phyloP scores from a whole-genome alignment of 2,888 invertebrate genomes.

The Troides oblongomaculatus region DNA sequence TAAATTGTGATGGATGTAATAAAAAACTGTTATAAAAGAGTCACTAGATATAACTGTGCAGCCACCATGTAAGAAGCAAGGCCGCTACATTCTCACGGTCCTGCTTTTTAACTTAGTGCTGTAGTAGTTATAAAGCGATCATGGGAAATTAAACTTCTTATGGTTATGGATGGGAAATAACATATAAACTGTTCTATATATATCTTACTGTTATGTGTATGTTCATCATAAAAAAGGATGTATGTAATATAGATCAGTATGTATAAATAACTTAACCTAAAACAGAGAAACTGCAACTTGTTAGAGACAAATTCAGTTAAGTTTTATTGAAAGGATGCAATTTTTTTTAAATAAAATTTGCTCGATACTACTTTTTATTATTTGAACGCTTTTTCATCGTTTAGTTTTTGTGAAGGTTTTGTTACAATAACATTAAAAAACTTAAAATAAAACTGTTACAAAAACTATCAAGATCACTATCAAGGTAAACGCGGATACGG shows the following conservation, averaged over 20 bases:
- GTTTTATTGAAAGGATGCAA: not conserved
- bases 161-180: conserved; percentile 32
- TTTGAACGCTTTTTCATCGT: not conserved
- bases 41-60: conserved; percentile 36
- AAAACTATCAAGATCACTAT: conserved; percentile 73
- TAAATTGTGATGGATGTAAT: conserved; percentile 10
- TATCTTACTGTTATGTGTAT: not conserved
- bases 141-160: conserved; percentile 44
- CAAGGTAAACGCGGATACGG: conserved; percentile 56
- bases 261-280: too few relatives aligned
- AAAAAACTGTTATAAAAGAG: conserved; percentile 21
- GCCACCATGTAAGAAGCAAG: conserved; percentile 54
- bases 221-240: not conserved
- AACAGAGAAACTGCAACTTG: too few relatives aligned
- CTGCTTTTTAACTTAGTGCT: conserved; percentile 19
- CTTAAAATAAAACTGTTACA: conserved; percentile 37
- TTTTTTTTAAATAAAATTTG: not conserved
- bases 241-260: not conserved
- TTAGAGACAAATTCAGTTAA: not conserved
- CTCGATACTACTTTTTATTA: not conserved
- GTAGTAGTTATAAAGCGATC: conserved; percentile 37
- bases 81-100: conserved; percentile 68
- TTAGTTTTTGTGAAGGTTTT: conserved; percentile 12
- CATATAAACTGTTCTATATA: conserved; percentile 25
- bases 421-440: conserved; percentile 9